Evolutionary conservation across 2,113 vertebrate genomes (phyloP).

Genomic region (Leucoraja erinaceus): DNA sequence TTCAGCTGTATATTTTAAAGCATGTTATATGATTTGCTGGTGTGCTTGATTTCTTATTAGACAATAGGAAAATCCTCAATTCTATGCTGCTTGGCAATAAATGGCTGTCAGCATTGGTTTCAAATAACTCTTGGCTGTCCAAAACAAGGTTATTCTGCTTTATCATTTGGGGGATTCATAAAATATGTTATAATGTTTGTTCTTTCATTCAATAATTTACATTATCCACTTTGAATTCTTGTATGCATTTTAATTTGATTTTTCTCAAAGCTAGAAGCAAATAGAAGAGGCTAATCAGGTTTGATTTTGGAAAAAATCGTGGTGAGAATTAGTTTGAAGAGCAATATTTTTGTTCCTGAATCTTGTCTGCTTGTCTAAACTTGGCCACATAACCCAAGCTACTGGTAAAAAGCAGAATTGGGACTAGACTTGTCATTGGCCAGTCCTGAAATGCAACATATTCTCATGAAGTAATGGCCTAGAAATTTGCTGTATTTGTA

Average conservation of each 20-base stretch:
- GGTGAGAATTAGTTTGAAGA: too few species aligned
- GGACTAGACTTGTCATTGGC: neutral
- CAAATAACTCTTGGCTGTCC: neutral
- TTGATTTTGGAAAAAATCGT: too few species aligned
- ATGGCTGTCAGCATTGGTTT: neutral
- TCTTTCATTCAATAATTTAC: too few species aligned
- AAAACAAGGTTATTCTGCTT: neutral
- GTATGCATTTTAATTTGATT: too few species aligned
- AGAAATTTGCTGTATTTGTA: too few species aligned
- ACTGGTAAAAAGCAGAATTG: neutral
- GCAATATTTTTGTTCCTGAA: too few species aligned
- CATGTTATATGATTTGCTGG: neutral
- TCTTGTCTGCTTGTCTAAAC: too few species aligned
- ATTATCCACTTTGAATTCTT: neutral
- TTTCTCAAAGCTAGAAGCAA: too few species aligned
- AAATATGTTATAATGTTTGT: neutral
- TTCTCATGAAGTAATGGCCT: neutral
- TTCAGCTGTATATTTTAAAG: neutral
- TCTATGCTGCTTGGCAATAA: neutral
- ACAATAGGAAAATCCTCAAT: too few species aligned
- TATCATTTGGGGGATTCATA: too few species aligned
- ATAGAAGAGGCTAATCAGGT: too few species aligned
- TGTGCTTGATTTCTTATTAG: neutral
- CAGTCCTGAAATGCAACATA: neutral
- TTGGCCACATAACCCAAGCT: too few species aligned